Evolutionary conservation across 2,888 invertebrate species (phyloP).

Genomic region (Acrocyrtus sp.): DNA sequence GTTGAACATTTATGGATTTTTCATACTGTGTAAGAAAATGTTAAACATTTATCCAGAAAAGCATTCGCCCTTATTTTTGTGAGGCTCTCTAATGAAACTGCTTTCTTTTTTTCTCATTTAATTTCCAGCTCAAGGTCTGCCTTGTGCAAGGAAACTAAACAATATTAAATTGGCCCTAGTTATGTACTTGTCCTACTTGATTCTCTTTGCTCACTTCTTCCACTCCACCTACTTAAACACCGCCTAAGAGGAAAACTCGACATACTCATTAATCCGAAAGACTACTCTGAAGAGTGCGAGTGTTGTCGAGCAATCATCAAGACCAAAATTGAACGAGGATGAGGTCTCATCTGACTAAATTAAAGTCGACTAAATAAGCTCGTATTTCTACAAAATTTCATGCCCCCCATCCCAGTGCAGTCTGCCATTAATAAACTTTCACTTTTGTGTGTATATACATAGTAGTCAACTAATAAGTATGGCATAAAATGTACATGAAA

Average conservation of each 20-base stretch:
- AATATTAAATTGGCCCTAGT: constrained; percentile 88
- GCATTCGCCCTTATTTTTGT: neutral
- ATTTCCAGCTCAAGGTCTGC: constrained; percentile 47
- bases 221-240: constrained; percentile 82
- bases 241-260: constrained; percentile 33
- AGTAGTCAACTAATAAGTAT: too few species aligned
- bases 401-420: too few species aligned
- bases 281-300: constrained; percentile 7
- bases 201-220: constrained; percentile 93
- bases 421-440: too few species aligned
- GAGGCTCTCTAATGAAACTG: neutral
- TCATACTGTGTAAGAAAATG: constrained; percentile 65
- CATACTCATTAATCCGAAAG: constrained; percentile 25
- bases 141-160: constrained; percentile 55
- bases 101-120: constrained; percentile 1
- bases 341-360: neutral
- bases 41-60: neutral
- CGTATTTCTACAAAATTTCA: too few species aligned
- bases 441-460: too few species aligned
- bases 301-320: neutral
- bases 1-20: constrained; percentile 80
- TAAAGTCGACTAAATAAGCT: neutral
- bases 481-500: too few species aligned
- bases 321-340: neutral
- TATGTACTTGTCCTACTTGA: constrained; percentile 95